Conservation (phyloP, 2,888 invertebrate species). For the Lithophane semibrunnea region DNA sequence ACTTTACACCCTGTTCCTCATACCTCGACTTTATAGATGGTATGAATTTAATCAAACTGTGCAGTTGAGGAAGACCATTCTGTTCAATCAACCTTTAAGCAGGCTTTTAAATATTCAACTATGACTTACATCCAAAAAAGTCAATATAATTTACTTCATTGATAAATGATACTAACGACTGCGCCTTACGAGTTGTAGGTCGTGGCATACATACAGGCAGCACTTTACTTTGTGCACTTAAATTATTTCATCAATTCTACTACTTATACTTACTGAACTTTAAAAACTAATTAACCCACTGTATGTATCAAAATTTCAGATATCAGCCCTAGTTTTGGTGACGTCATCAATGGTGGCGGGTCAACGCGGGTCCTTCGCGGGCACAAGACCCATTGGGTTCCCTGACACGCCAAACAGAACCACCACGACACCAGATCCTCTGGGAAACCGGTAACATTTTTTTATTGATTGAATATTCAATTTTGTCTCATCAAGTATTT, state of each 20-base stretch:
- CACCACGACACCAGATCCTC: constrained; percentile 69
- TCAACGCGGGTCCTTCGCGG: constrained; percentile 92
- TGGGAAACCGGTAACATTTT: constrained; percentile 83
- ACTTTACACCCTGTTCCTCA: no score
- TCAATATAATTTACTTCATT: neutral
- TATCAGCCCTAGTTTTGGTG: constrained; percentile 70
- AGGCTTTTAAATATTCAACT: neutral
- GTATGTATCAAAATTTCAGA: constrained; percentile 44
- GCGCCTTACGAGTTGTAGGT: no score
- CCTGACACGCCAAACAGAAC: constrained; percentile 89
- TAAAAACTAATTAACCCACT: neutral
- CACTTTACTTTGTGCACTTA: no score
- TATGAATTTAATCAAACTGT: neutral
- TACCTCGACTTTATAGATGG: neutral
- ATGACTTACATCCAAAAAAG: neutral
- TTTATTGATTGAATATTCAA: neutral
- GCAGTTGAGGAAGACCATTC: neutral
- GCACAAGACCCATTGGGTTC: constrained; percentile 90
- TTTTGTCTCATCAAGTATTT: constrained; percentile 1
- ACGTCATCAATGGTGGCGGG: constrained; percentile 75
- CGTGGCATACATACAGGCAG: no score
- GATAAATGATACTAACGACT: no score
- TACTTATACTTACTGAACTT: no score
- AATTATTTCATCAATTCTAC: no score
- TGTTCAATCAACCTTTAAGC: neutral